Conservation (phyloP, 2,888 invertebrate species). For the Phengaris arion region DNA sequence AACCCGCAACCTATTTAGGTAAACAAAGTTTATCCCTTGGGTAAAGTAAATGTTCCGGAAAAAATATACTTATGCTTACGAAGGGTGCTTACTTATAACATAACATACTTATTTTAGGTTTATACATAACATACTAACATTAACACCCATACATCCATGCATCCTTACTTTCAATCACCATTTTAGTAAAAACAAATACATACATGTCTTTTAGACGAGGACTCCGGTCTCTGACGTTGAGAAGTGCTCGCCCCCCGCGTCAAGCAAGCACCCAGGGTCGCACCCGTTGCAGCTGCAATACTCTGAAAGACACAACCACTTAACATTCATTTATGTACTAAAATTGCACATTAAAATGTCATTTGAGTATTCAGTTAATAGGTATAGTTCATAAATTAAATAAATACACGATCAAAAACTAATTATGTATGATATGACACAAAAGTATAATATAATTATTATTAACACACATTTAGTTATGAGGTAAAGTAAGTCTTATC, state of each 20-base stretch:
- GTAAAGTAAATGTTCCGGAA: no score
- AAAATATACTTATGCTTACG: no score
- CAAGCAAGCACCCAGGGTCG: conserved; percentile 78
- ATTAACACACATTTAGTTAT: background rate
- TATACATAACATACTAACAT: no score
- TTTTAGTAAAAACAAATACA: conserved; percentile 8
- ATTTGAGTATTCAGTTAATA: background rate
- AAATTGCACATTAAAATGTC: background rate
- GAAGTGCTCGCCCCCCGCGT: conserved; percentile 78
- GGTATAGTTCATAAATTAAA: background rate
- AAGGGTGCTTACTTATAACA: no score
- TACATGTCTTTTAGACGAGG: conserved; percentile 74
- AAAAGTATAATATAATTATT: background rate
- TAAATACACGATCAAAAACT: background rate
- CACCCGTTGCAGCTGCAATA: conserved; percentile 78
- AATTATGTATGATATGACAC: background rate
- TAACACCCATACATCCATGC: no score
- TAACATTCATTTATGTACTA: conserved; percentile 25
- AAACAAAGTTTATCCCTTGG: no score
- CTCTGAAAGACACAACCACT: conserved; percentile 53
- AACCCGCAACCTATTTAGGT: no score
- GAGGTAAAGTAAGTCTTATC: background rate
- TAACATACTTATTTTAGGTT: no score
- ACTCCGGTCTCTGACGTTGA: conserved; percentile 78
- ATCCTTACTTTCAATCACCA: background rate